Conservation (phyloP, 2,113 vertebrate genomes). For the Albula glossodonta region DNA sequence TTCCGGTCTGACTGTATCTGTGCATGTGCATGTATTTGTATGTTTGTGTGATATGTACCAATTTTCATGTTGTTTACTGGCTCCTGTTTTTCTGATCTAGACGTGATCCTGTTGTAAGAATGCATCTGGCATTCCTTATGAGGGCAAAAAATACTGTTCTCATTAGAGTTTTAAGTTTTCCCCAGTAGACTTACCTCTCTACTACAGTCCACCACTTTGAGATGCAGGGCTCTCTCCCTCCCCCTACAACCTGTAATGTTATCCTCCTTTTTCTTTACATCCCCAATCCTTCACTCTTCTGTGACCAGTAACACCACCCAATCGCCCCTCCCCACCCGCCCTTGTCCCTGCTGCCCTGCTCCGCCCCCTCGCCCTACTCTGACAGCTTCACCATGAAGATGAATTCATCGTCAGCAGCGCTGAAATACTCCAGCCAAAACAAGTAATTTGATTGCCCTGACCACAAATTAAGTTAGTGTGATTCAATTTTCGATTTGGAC, state of each 20-base stretch:
- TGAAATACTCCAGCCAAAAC: conserved; percentile 67
- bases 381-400: conserved; percentile 79
- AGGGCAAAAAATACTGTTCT: neutral
- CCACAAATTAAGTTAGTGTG: conserved; percentile 84
- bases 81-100: neutral
- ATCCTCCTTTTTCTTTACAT: neutral
- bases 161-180: neutral
- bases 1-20: neutral
- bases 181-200: too few species aligned
- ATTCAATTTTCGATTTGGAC: conserved; percentile 80
- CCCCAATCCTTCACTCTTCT: neutral
- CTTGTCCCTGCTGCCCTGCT: conserved; percentile 46
- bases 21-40: neutral
- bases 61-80: neutral
- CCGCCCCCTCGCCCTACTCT: conserved; percentile 33
- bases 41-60: too few species aligned
- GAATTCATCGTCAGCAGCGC: conserved; percentile 75
- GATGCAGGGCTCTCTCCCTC: neutral
- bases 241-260: neutral
- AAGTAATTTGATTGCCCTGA: conserved; percentile 80
- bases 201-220: neutral
- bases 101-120: neutral
- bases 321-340: neutral
- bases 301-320: neutral
- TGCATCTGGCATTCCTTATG: neutral